These are phyloP conservation scores for Aplysina aerophoba DNA, from an alignment of 37 sponge, comb jelly and placozoan genomes.

Conservation along the genomic window DNA sequence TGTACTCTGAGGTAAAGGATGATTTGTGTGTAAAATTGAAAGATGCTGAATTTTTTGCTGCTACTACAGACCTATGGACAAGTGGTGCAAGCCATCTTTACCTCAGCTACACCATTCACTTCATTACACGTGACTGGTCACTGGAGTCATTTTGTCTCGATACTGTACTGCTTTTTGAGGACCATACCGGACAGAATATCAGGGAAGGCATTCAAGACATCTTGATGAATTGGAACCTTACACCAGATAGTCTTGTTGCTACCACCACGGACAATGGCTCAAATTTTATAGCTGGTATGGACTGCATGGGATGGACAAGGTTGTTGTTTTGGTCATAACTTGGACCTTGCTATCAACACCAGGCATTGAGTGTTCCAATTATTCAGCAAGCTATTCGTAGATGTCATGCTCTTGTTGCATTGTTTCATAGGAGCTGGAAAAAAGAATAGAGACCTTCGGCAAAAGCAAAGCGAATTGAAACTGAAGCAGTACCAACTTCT, in stretches of 20 bases:
- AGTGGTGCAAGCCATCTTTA: no score
- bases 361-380: not conserved
- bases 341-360: conserved; percentile 31
- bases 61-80: no score
- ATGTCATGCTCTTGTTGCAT: conserved; percentile 1
- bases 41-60: no score
- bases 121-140: no score
- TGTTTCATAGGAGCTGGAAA: conserved; percentile 33
- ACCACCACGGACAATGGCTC: conserved; percentile 36
- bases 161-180: no score
- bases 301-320: conserved; percentile 17
- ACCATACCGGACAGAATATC: no score
- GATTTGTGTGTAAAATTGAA: no score
- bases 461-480: not conserved
- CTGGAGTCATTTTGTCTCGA: no score
- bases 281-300: conserved; percentile 22
- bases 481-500: not conserved
- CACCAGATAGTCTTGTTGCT: not conserved
- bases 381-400: not conserved
- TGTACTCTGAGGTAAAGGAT: no score
- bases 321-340: conserved; percentile 32
- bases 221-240: conserved; percentile 29
- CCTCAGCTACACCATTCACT: no score
- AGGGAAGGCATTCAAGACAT: no score
- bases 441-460: not conserved